Evolutionary conservation across 2,888 invertebrate species (phyloP).

Genomic region (Drosophila mettleri): DNA sequence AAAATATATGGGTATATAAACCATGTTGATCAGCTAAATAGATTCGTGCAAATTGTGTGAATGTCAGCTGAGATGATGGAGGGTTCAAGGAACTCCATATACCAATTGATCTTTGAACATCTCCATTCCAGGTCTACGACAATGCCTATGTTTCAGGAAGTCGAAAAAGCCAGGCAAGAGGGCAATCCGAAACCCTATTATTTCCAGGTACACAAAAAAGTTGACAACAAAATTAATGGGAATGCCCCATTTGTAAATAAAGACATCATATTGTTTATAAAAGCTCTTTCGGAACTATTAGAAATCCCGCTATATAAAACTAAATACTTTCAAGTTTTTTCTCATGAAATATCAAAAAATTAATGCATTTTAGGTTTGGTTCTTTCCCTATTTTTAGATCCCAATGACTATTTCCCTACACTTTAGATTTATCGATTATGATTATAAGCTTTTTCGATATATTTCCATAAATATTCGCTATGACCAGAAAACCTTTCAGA

Average conservation of each 20-base stretch:
- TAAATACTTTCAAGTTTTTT: neutral
- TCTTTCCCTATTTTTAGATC: too few species aligned
- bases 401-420: too few species aligned
- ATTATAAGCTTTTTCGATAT: too few species aligned
- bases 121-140: neutral
- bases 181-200: neutral
- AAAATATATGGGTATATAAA: neutral
- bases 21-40: neutral
- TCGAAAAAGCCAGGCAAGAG: too few species aligned
- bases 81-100: constrained; percentile 3
- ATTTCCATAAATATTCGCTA: too few species aligned
- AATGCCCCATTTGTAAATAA: constrained; percentile 1
- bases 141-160: neutral
- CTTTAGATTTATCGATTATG: too few species aligned
- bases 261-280: neutral
- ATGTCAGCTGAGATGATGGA: neutral
- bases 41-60: neutral
- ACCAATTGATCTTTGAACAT: neutral
- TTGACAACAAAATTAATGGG: constrained; percentile 1
- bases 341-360: neutral
- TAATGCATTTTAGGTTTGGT: neutral
- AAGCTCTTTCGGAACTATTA: neutral
- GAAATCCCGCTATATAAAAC: neutral
- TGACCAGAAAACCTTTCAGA: neutral
- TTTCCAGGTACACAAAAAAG: neutral